These are phyloP conservation scores for Rhodinocichla rosea DNA, from an alignment of 2,113 vertebrate species.

Conservation along the genomic window DNA sequence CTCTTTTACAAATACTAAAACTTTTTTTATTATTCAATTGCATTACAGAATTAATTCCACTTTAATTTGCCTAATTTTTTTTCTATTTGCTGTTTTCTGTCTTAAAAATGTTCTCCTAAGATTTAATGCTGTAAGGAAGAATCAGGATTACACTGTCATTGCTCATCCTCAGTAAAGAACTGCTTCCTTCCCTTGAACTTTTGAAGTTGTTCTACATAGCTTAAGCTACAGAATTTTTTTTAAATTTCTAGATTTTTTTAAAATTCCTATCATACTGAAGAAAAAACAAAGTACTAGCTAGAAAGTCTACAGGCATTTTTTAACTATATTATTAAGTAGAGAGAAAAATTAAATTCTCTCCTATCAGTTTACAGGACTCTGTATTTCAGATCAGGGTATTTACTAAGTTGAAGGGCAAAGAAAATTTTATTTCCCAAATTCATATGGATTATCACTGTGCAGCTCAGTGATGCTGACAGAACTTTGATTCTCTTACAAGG, in stretches of 20 bases:
- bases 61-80: neutral
- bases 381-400: neutral
- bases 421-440: neutral
- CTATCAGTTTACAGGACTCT: neutral
- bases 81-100: neutral
- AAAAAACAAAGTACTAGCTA: neutral
- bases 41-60: neutral
- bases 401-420: neutral
- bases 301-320: neutral
- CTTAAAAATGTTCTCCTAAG: neutral
- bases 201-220: neutral
- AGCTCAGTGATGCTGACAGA: neutral
- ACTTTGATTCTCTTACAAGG: neutral
- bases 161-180: neutral
- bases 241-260: fast-evolving
- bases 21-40: neutral
- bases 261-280: neutral
- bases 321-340: neutral
- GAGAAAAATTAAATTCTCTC: neutral
- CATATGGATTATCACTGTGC: neutral
- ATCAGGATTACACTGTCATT: neutral
- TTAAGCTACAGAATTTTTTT: neutral
- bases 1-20: neutral
- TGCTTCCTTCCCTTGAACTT: neutral
- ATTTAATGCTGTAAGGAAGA: neutral